phyloP scores from a whole-genome alignment of 2,113 vertebrate genomes.

The Dascyllus trimaculatus region DNA sequence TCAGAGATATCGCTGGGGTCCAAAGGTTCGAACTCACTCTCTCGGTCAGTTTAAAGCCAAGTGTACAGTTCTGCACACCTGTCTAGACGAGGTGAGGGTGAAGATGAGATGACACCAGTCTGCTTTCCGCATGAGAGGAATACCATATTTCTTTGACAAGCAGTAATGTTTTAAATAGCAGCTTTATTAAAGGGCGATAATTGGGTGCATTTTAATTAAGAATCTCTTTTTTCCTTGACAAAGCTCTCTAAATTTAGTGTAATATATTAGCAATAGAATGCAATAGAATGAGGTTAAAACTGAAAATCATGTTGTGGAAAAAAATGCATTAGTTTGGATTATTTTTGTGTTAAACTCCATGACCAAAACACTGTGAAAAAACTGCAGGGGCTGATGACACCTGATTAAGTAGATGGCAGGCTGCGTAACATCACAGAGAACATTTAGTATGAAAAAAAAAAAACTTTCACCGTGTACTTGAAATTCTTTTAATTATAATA shows the following conservation, averaged over 20 bases:
- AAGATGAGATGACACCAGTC: neutral
- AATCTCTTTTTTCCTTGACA: neutral
- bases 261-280: neutral
- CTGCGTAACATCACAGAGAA: constrained; percentile 2
- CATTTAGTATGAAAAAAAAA: neutral
- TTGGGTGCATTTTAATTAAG: neutral
- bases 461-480: constrained; percentile 11
- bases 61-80: constrained; percentile 22
- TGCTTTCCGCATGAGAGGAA: neutral
- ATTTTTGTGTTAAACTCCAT: constrained; percentile 5
- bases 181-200: neutral
- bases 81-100: constrained; percentile 8
- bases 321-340: constrained; percentile 15
- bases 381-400: constrained; percentile 13
- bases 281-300: constrained; percentile 14
- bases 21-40: constrained; percentile 34
- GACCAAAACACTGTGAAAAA: constrained; percentile 3
- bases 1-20: constrained; percentile 44
- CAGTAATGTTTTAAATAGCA: neutral
- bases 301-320: neutral
- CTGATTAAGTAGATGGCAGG: constrained; percentile 44
- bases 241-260: neutral
- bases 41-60: constrained; percentile 42
- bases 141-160: neutral
- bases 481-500: neutral